These are phyloP conservation scores for Zeugodacus cucurbitae DNA, from an alignment of 1,140 invertebrate genomes.

Conservation along the genomic window DNA sequence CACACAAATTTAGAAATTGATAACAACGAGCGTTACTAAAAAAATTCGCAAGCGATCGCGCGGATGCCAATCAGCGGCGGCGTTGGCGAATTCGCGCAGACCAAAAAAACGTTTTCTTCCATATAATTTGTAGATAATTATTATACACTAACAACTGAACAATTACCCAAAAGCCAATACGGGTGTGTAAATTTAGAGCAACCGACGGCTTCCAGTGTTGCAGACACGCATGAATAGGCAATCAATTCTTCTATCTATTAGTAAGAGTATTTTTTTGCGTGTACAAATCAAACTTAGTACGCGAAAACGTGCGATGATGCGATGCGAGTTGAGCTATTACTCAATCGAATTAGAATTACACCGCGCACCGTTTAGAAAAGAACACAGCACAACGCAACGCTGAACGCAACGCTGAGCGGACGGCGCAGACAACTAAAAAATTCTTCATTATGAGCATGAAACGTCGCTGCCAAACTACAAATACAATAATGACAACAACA, in stretches of 20 bases:
- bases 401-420: slow-evolving; percentile 23
- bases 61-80: not conserved
- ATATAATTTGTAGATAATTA: not conserved
- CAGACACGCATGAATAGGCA: not conserved
- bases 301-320: not conserved
- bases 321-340: slow-evolving; percentile 29
- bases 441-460: slow-evolving; percentile 41
- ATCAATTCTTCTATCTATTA: not conserved
- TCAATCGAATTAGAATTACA: slow-evolving; percentile 43
- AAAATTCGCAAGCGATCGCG: not conserved
- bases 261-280: slow-evolving; percentile 1
- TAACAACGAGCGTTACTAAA: too few species aligned
- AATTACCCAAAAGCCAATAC: not conserved
- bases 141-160: not conserved
- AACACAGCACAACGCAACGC: slow-evolving; percentile 48
- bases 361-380: slow-evolving; percentile 60
- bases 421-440: slow-evolving; percentile 42
- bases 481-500: not conserved
- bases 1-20: too few species aligned
- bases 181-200: not conserved
- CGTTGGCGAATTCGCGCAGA: not conserved
- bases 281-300: not conserved
- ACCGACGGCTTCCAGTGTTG: not conserved
- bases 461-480: not conserved
- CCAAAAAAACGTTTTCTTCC: not conserved